Evolutionary conservation across 2,888 invertebrate species (phyloP).

Genomic region (Cryptosula pallasiana): DNA sequence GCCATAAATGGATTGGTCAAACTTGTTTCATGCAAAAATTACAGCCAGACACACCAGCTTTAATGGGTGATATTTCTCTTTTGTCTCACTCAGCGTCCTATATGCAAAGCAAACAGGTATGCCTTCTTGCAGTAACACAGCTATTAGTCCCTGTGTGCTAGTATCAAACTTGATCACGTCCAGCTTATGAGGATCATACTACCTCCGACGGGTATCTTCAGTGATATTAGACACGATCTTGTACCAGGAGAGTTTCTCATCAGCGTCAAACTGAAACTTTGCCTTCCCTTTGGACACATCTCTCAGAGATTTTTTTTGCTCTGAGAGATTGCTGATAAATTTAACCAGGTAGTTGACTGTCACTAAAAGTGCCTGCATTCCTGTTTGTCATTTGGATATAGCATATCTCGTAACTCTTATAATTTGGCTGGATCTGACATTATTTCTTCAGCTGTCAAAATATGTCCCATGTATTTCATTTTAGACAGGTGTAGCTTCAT

Average conservation of each 20-base stretch:
- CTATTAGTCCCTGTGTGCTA: neutral
- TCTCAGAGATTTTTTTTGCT: slow-evolving; percentile 28
- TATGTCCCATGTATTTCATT: slow-evolving; percentile 30
- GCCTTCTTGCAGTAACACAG: neutral
- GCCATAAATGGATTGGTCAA: slow-evolving; percentile 31
- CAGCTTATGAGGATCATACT: neutral
- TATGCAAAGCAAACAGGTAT: neutral
- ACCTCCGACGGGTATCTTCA: neutral
- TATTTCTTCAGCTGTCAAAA: slow-evolving; percentile 29
- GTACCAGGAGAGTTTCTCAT: neutral
- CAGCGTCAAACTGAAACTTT: neutral
- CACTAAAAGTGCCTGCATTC: slow-evolving; percentile 28
- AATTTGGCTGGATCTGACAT: slow-evolving; percentile 30
- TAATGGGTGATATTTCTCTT: neutral
- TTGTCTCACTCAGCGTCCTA: neutral
- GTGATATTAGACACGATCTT: neutral
- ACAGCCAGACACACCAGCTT: neutral
- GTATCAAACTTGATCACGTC: neutral
- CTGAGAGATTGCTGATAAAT: slow-evolving; percentile 28
- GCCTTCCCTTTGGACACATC: slow-evolving; percentile 26
- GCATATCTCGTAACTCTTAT: slow-evolving; percentile 30
- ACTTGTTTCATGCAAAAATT: slow-evolving; percentile 29
- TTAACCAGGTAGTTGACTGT: slow-evolving; percentile 28
- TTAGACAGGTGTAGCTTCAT: slow-evolving; percentile 26
- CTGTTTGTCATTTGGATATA: slow-evolving; percentile 26